Percentiles rank a stretch among this genome's conserved stretches.
These are phyloP conservation scores for Micrasema longulum DNA, from an alignment of 1,140 invertebrate species.

Conservation along the genomic window DNA sequence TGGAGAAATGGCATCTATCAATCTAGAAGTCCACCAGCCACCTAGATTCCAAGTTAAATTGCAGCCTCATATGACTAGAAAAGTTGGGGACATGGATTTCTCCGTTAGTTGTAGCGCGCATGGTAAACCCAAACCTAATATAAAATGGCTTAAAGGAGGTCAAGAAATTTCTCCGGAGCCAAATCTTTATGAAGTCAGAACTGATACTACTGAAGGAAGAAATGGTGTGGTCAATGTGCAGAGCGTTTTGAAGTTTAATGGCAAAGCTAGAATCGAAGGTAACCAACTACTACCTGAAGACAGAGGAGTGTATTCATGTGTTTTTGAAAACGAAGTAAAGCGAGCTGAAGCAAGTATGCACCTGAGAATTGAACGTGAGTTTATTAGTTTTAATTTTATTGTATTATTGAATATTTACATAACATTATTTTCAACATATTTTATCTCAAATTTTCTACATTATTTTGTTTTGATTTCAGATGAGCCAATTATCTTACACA, in stretches of 20 bases:
- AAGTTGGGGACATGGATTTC: constrained; percentile 85
- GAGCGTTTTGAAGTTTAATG: constrained; percentile 84
- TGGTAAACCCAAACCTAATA: constrained; percentile 86
- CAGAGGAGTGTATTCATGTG: constrained; percentile 87
- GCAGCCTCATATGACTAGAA: constrained; percentile 83
- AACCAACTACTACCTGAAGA: constrained; percentile 86
- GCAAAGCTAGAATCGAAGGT: constrained; percentile 77
- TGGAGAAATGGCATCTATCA: constrained; percentile 84
- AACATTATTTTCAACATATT: constrained; percentile 19
- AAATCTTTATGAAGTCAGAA: constrained; percentile 84
- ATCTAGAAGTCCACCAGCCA: constrained; percentile 87
- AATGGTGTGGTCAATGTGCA: constrained; percentile 85
- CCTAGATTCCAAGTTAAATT: constrained; percentile 85
- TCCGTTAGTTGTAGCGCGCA: constrained; percentile 85
- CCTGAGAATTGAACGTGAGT: constrained; percentile 89
- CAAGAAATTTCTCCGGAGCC: constrained; percentile 79
- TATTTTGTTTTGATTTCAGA: constrained; percentile 70
- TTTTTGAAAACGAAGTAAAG: constrained; percentile 91
- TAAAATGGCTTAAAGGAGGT: constrained; percentile 90
- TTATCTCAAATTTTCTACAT: too few species aligned
- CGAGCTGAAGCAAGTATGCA: constrained; percentile 88
- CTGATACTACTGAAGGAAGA: constrained; percentile 78
- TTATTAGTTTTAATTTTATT: constrained; percentile 19
- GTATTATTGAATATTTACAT: constrained; percentile 7
- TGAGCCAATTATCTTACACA: constrained; percentile 85